Evolutionary conservation across 1,140 invertebrate genomes (phyloP), one percentile per base, ranked within the genome.

Genomic region (Plectrocnemia conspersa): DNA sequence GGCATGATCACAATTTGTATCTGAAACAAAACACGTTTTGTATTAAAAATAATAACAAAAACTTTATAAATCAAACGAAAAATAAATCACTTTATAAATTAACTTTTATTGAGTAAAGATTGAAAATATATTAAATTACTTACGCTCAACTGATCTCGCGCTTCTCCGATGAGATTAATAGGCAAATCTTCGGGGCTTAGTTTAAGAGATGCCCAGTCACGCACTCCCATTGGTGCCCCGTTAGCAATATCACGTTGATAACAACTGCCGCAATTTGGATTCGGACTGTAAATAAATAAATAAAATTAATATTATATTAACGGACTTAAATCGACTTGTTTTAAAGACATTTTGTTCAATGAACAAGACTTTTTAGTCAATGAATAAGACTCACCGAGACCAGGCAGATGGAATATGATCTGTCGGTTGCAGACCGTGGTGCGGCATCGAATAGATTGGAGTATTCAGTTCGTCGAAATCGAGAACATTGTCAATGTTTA

Each of bases 401-500:
- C 13, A 29, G 27, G 27, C 27, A 29, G 27, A 7, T 9, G 27
- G 27, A 29, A 29, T 29, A 9, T 9, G 27, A 15, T 52, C 23
- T 41, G 50, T 4, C 13, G 40, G n/a, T 42, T 24, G 13, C 38
- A 33, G 24, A 29, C 19, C n/a, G 25, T 38, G 25, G 54, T 54
- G 22, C n/a, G 73, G 73, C n/a, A n/a, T n/a, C 6, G 66, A 64
- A 64, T 74, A 75, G 41, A 75, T 65, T 23, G 77, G 74, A 1
- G 78, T 79, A 74, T 86, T 86, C 10, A 92, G 72, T 64, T 89
- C 83, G 54, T 85, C 82, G 68, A 86, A 92, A n/a, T 86, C 83
- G 52, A 93, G 65, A 10, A 91, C 74, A 68, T 88, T 78, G 64
- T 91, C 87, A 19, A 93, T 78, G 70, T 91, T 90, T 23, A 89